Conservation (phyloP, 2,797 vertebrate genomes). For the Mormyrops attenuatus region DNA sequence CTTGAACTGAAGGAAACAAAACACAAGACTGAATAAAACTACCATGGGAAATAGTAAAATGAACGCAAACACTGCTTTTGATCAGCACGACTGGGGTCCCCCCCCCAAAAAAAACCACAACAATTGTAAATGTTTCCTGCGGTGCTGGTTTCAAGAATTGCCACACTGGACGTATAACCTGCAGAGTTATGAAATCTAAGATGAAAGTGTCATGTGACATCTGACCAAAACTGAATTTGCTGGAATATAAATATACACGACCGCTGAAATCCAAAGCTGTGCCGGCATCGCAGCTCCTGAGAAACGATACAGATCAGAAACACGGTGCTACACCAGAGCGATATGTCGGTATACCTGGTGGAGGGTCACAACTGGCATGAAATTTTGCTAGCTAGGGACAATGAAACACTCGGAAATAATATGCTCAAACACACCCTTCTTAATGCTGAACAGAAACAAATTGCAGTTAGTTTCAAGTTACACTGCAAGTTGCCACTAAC, state of each 20-base stretch:
- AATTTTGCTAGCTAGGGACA: background rate
- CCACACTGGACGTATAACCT: conserved; percentile 25
- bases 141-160: background rate
- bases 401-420: background rate
- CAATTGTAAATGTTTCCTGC: background rate
- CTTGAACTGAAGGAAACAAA: background rate
- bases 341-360: background rate
- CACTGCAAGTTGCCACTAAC: background rate
- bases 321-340: background rate
- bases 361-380: background rate
- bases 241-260: conserved; percentile 36
- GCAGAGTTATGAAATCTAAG: conserved; percentile 31
- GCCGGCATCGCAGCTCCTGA: background rate
- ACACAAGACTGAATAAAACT: background rate
- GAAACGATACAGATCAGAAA: conserved; percentile 11
- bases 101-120: background rate
- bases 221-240: conserved; percentile 31
- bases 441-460: background rate
- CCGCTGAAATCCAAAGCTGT: conserved; percentile 34
- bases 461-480: background rate
- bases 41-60: background rate
- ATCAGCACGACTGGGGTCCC: background rate
- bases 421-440: background rate
- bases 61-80: background rate
- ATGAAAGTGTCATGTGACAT: conserved; percentile 31